phyloP scores from a whole-genome alignment of 2,797 vertebrate genomes.

The Aratinga solstitialis region DNA sequence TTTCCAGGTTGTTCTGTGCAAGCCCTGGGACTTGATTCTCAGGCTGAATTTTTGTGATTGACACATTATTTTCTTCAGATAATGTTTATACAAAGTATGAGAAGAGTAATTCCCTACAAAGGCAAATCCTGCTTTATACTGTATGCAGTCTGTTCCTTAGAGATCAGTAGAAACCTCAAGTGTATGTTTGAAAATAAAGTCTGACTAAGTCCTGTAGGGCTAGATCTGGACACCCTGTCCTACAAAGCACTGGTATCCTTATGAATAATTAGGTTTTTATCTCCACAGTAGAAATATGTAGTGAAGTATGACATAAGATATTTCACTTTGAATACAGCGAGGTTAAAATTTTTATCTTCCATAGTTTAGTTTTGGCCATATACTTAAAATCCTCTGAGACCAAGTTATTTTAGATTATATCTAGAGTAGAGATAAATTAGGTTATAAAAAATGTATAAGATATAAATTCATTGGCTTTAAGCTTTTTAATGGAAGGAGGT shows the following conservation, averaged over 20 bases:
- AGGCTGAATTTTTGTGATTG: not conserved
- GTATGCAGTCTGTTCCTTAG: not conserved
- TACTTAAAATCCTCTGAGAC: not conserved
- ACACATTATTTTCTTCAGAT: not conserved
- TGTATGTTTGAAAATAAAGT: not conserved
- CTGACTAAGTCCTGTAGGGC: not conserved
- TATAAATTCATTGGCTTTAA: not conserved
- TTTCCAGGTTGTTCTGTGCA: conserved; percentile 1
- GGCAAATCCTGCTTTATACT: not conserved
- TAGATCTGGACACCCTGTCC: not conserved
- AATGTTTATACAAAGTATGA: not conserved
- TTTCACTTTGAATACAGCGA: not conserved
- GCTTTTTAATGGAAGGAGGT: not conserved
- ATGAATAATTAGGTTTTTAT: not conserved
- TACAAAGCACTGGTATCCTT: not conserved
- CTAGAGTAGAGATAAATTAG: not conserved
- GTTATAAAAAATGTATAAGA: not conserved
- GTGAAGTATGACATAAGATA: not conserved
- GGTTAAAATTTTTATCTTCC: not conserved
- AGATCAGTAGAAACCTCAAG: not conserved
- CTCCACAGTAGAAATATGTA: not conserved
- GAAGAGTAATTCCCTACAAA: not conserved
- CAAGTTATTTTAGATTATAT: not conserved
- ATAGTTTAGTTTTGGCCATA: not conserved
- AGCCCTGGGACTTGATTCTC: not conserved